phyloP scores from a whole-genome alignment of 2,888 invertebrate genomes.

The Drosophila mayaguana region DNA sequence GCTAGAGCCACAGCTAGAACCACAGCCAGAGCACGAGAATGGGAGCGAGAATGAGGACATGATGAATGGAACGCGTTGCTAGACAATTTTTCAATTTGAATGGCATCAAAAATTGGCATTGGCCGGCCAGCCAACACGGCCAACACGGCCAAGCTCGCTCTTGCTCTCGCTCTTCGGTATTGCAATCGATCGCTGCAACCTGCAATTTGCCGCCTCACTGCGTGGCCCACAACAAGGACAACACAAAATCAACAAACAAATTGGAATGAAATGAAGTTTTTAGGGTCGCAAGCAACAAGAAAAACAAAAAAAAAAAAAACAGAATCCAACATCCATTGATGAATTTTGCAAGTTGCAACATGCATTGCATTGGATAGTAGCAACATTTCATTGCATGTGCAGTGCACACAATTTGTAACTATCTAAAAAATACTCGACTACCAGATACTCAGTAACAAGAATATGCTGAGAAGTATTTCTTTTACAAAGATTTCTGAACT shows the following conservation, averaged over 20 bases:
- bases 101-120: conserved; percentile 41
- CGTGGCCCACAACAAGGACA: conserved; percentile 20
- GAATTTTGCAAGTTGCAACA: not conserved
- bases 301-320: not conserved
- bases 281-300: not conserved
- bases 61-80: conserved; percentile 76
- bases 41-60: conserved; percentile 40
- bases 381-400: not conserved
- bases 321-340: not conserved
- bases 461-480: no score
- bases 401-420: not conserved
- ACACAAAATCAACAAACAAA: conserved; percentile 22
- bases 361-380: not conserved
- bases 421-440: not conserved
- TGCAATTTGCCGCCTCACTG: conserved; percentile 76
- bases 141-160: conserved; percentile 2
- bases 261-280: conserved; percentile 21
- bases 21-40: not conserved
- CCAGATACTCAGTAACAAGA: not conserved
- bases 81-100: conserved; percentile 81
- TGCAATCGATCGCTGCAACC: conserved; percentile 74
- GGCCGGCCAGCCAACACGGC: conserved; percentile 1
- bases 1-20: not conserved
- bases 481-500: no score
- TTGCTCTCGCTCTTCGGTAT: conserved; percentile 19